Evolutionary conservation across 1,140 invertebrate species (phyloP), one percentile per base, ranked within the genome.

Genomic region (Drosophila lacteicornis): DNA sequence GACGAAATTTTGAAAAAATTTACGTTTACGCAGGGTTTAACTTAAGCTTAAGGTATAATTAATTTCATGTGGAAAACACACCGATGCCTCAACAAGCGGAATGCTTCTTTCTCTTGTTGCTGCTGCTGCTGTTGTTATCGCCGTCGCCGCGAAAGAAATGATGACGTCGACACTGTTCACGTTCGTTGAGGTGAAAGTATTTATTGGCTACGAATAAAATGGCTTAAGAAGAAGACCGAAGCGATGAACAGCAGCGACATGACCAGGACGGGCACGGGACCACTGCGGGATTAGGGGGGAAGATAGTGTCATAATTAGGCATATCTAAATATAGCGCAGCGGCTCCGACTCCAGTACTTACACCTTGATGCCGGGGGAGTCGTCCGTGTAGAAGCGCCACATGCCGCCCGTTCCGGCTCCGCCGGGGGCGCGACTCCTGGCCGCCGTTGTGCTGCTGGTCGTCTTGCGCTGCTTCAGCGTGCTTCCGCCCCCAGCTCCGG

Each of bases 311-410:
- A 63, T 25, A 59, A 66, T 66, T 61, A 70, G 22, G 30, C n/a
- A 49, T 13, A 30, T 58, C 67, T 49, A 17, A 38, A 15, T 15
- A 58, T 17, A 30, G 19, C 19, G 19, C 9, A 27, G 33, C 51
- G 51, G 33, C 33, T 38, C 33, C 8, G 27, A 13, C 27, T 62
- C 42, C 13, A 2, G 4, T 3, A 94, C 96, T 96, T 95, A 98
- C 97, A 99, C 99, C 98, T 99, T 99, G 80, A 99, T 99, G 91
- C 99, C 99, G 79, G 99, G 99, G 53, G 99, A 99, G 92, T 99
- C 99, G 93, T 99, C 99, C 65, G 99, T 99, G 93, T 99, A 99
- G 94, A 99, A 99, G 90, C 98, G 96, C 99, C 99, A 99, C 98
- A 99, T 99, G 70, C 99, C 98, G 91, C 98, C 98, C 71, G 96